Conservation (phyloP, 2,888 invertebrate genomes). For the Conchocele bisecta region DNA sequence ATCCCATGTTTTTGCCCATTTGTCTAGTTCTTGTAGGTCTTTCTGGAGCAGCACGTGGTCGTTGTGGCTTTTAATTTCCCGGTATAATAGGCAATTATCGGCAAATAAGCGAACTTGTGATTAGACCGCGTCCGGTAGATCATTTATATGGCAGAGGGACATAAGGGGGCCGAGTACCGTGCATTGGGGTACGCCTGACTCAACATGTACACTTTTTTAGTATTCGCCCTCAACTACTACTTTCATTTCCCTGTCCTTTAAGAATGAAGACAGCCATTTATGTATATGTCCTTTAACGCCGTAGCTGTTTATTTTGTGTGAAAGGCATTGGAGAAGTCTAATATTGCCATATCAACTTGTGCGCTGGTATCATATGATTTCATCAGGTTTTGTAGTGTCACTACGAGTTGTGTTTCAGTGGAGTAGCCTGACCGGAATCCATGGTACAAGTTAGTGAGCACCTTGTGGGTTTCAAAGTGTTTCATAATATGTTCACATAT, state of each 20-base stretch:
- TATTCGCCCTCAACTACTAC: no score
- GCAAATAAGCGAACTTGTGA: no score
- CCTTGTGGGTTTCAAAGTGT: slow-evolving; percentile 14
- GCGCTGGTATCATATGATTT: slow-evolving; percentile 1
- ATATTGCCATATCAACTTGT: background rate
- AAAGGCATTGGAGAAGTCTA: slow-evolving; percentile 21
- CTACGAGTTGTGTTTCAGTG: slow-evolving; percentile 16
- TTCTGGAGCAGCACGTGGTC: background rate
- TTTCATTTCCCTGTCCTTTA: no score
- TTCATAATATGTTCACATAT: slow-evolving; percentile 9
- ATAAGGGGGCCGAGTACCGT: background rate
- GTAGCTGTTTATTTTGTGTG: no score
- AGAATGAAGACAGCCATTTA: no score
- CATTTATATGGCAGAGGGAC: slow-evolving; percentile 5
- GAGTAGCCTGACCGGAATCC: slow-evolving; percentile 21
- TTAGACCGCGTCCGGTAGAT: background rate
- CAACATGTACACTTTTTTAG: no score
- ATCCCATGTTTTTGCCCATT: slow-evolving; percentile 3
- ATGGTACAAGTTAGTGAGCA: slow-evolving; percentile 9
- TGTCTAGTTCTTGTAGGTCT: slow-evolving; percentile 4
- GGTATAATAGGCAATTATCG: no score
- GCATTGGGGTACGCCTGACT: no score
- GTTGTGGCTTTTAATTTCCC: background rate
- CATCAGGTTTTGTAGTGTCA: slow-evolving; percentile 1
- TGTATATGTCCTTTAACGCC: no score